Conservation (phyloP, 2,797 vertebrate species). For the Odontamblyopus rebecca region DNA sequence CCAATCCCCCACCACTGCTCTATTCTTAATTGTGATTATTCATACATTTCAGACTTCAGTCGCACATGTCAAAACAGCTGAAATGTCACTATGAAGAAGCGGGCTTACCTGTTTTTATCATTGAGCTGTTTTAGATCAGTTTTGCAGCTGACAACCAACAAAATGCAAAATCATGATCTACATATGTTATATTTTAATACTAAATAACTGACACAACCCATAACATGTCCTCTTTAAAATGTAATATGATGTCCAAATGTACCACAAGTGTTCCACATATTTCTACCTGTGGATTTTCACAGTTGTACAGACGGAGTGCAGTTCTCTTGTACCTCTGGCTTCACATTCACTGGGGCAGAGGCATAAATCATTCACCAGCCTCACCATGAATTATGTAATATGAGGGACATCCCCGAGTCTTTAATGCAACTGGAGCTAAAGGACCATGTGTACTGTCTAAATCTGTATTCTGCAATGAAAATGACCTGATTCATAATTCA, state of each 20-base stretch:
- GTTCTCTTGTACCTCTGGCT: slow-evolving; percentile 49
- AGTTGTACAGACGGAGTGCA: slow-evolving; percentile 22
- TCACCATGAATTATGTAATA: slow-evolving; percentile 63
- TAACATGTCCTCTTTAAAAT: too few relatives aligned
- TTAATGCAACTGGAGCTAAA: slow-evolving; percentile 24
- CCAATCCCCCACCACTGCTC: too few relatives aligned
- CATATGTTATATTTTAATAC: too few relatives aligned
- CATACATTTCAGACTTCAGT: too few relatives aligned
- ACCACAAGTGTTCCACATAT: slow-evolving; percentile 2
- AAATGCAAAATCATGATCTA: too few relatives aligned
- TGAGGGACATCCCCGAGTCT: slow-evolving; percentile 51
- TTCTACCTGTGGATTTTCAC: slow-evolving; percentile 36
- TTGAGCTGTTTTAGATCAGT: too few relatives aligned
- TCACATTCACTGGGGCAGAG: slow-evolving; percentile 55
- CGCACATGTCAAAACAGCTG: too few relatives aligned
- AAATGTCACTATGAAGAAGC: too few relatives aligned
- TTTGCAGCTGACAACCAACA: too few relatives aligned
- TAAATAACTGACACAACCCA: too few relatives aligned
- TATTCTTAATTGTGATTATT: too few relatives aligned
- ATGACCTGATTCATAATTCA: neutral
- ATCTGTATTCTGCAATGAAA: neutral
- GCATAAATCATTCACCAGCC: slow-evolving; percentile 68
- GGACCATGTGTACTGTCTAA: neutral
- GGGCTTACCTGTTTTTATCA: too few relatives aligned
- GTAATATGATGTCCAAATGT: neutral